These are phyloP conservation scores for Ichneumoninae sp. DNA, from an alignment of 2,888 invertebrate species.

Conservation along the genomic window DNA sequence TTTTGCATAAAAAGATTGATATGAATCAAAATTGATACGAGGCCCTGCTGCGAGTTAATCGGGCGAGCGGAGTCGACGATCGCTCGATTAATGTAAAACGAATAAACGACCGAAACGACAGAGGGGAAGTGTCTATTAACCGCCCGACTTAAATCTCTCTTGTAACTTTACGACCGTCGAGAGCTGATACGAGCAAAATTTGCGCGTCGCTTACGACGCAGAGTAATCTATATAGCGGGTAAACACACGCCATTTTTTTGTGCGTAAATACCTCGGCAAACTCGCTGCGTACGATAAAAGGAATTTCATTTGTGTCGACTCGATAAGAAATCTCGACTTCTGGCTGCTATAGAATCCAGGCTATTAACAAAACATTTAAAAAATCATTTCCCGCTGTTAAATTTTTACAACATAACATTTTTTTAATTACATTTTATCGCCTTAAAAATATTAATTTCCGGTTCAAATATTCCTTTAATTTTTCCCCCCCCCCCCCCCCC, in stretches of 20 bases:
- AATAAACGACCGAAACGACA: slow-evolving; percentile 29
- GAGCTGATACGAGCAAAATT: slow-evolving; percentile 27
- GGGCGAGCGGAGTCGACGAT: slow-evolving; percentile 24
- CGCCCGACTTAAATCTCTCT: slow-evolving; percentile 41
- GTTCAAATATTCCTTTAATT: too few species aligned
- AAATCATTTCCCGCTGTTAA: too few species aligned
- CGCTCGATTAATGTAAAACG: slow-evolving; percentile 33
- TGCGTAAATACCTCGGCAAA: slow-evolving; percentile 2
- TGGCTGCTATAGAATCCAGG: neutral
- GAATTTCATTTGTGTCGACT: slow-evolving; percentile 20
- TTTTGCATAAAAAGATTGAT: neutral
- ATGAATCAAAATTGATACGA: neutral
- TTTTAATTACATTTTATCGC: neutral
- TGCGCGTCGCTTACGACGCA: neutral
- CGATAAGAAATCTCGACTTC: slow-evolving; percentile 17
- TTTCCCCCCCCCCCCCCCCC: too few species aligned
- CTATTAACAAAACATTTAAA: too few species aligned
- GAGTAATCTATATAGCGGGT: neutral
- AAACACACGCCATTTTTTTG: slow-evolving; percentile 5
- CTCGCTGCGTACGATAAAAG: slow-evolving; percentile 23
- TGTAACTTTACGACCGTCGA: slow-evolving; percentile 31
- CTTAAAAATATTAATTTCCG: too few species aligned
- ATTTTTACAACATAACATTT: too few species aligned
- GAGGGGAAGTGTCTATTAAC: slow-evolving; percentile 38
- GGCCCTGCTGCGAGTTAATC: neutral